A percentile compares a stretch with the other conserved stretches of the same genome.
Conservation (phyloP, 2,888 invertebrate species). For the Zygothrica quintamaculata region DNA sequence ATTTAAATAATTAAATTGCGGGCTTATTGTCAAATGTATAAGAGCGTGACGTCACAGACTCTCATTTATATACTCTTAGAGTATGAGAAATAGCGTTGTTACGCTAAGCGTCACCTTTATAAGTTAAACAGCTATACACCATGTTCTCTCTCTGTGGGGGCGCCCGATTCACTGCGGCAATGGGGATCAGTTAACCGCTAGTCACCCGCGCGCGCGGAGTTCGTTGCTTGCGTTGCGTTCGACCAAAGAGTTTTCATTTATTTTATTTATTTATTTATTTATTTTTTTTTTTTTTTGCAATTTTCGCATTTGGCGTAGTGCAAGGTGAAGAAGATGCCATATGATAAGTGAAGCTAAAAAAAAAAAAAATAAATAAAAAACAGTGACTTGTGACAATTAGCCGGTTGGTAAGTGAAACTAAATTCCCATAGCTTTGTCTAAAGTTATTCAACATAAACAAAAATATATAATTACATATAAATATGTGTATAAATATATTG, state of each 20-base stretch:
- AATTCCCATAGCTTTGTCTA: conserved; percentile 2
- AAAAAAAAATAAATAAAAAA: too few species aligned
- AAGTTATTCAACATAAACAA: neutral
- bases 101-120: conserved; percentile 42
- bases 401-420: conserved; percentile 55
- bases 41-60: conserved; percentile 23
- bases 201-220: conserved; percentile 61
- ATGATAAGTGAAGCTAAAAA: conserved; percentile 50
- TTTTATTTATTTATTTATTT: conserved; percentile 15
- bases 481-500: neutral
- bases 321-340: conserved; percentile 37
- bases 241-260: conserved; percentile 29
- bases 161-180: conserved; percentile 25
- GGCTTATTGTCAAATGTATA: neutral
- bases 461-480: neutral
- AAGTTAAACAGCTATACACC: conserved; percentile 14
- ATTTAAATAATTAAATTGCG: neutral
- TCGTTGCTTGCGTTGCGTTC: conserved; percentile 38
- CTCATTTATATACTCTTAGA: conserved; percentile 4
- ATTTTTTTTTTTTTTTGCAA: conserved; percentile 2
- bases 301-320: conserved; percentile 37
- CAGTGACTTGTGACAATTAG: conserved; percentile 43
- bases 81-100: conserved; percentile 12
- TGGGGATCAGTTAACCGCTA: conserved; percentile 58
- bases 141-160: conserved; percentile 45